Evolutionary conservation across 1,140 invertebrate species (phyloP).

Genomic region (Danaus plexippus): DNA sequence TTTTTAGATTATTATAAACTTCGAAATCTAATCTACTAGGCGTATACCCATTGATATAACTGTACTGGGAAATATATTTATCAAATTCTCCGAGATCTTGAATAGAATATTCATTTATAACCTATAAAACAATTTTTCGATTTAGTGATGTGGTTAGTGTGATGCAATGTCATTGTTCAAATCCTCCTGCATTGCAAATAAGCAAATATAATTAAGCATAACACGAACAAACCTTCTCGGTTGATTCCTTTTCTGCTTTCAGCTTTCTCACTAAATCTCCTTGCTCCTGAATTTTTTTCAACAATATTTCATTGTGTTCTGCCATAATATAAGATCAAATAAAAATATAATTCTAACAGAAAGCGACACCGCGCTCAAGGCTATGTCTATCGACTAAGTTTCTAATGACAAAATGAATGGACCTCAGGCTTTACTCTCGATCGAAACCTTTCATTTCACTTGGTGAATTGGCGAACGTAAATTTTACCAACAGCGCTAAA

Average conservation of each 20-base stretch:
- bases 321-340: conserved; percentile 34
- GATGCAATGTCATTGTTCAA: conserved; percentile 27
- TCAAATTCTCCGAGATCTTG: conserved; percentile 48
- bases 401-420: conserved; percentile 44
- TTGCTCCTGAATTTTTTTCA: conserved; percentile 83
- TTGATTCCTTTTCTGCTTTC: conserved; percentile 84
- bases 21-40: conserved; percentile 70
- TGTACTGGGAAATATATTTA: conserved; percentile 65
- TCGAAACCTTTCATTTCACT: conserved; percentile 43
- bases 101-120: conserved; percentile 25
- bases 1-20: conserved; percentile 57
- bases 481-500: neutral
- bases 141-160: conserved; percentile 25
- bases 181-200: too few species aligned
- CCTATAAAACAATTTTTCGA: conserved; percentile 46
- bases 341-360: conserved; percentile 13
- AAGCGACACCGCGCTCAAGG: conserved; percentile 27
- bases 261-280: conserved; percentile 86
- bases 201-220: neutral
- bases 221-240: conserved; percentile 75
- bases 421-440: conserved; percentile 40
- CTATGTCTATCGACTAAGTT: conserved; percentile 26
- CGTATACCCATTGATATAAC: conserved; percentile 72
- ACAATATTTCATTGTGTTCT: conserved; percentile 66
- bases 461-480: conserved; percentile 5